Base-by-base conservation (phyloP, 1,140 invertebrate genomes). In the Megathymus violae region DNA sequence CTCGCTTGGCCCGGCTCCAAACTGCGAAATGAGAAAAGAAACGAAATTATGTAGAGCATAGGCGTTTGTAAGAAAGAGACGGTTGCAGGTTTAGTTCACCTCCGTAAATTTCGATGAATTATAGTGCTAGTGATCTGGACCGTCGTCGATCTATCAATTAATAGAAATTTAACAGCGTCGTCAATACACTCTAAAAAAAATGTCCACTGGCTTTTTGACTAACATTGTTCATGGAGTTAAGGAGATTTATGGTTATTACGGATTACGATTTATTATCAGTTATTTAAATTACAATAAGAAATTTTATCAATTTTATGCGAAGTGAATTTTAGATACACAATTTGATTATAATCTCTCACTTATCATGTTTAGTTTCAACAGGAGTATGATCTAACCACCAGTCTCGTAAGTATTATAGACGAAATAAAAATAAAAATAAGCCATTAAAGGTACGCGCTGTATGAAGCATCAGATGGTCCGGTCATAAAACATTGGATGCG, bases 21-120 rank as follows among this genome's bases (percentile, higher is more conserved):
- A 83, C 88, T 91, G 90, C 80, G 85, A 88, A 91, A 90, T 86
- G 88, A 91, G 89, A 91, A 91, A 86, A 91, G 84, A 89, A 89
- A 89, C 70, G 76, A 66, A 78, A 81, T 83, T 88, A 89, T 85
- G 82, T 82, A 79, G 76, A 82, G 70, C 82, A 67, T 61, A 71
- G 46, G 62, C 79, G 75, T 81, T 81, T 65, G 83, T 76, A 64
- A 80, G 88, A 91, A 67, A 82, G 88, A 84, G 88, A 91, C 72
- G 73, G 80, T 67, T 41, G 69, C 41, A 52, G 69, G 82, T 81
- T 88, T 77, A 80, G 80, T 69, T 76, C 75, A 74, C 75, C 74
- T 83, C 82, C 75, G 68, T 82, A 79, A 81, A 82, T 82, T 87
- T 71, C 64, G 71, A 88, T 89, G 82, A 90, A 76, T 87, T 87